phyloP scores from a whole-genome alignment of 2,113 vertebrate genomes.

The Anser brachyrhynchus region DNA sequence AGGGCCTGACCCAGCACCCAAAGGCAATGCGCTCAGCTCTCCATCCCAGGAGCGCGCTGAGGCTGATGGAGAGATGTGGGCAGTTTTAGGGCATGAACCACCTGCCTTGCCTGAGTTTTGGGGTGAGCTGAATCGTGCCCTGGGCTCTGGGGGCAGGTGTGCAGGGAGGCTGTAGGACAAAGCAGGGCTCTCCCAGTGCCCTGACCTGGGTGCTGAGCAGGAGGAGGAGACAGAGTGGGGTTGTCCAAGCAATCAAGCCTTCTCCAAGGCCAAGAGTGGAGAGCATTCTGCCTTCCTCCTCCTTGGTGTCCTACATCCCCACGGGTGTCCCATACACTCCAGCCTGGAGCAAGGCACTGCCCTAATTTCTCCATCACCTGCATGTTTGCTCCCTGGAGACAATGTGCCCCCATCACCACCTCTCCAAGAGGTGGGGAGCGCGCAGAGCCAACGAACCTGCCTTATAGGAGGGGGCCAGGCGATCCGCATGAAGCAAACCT shows the following conservation, averaged over 20 bases:
- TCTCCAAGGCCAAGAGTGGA: not conserved
- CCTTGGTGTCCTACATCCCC: not conserved
- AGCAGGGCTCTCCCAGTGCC: not conserved
- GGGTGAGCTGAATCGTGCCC: not conserved
- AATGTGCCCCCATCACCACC: rapidly evolving
- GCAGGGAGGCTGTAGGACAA: not conserved
- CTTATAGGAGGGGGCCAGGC: not conserved
- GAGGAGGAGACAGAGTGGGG: not conserved
- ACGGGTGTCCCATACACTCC: not conserved
- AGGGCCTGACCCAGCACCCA: not conserved
- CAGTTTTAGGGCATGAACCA: not conserved
- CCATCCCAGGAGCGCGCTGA: not conserved
- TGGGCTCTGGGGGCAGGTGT: not conserved
- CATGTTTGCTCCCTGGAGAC: not conserved
- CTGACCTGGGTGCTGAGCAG: not conserved
- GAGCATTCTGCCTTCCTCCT: not conserved
- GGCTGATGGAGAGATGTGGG: not conserved
- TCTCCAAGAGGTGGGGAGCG: rapidly evolving
- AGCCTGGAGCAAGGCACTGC: not conserved
- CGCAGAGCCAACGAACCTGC: not conserved
- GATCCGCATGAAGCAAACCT: not conserved
- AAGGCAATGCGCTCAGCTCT: not conserved
- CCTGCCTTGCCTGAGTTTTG: not conserved
- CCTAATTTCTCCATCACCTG: not conserved
- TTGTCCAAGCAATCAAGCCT: not conserved